Conservation (phyloP, 1,140 invertebrate genomes). For the Steinernema khuongi region DNA sequence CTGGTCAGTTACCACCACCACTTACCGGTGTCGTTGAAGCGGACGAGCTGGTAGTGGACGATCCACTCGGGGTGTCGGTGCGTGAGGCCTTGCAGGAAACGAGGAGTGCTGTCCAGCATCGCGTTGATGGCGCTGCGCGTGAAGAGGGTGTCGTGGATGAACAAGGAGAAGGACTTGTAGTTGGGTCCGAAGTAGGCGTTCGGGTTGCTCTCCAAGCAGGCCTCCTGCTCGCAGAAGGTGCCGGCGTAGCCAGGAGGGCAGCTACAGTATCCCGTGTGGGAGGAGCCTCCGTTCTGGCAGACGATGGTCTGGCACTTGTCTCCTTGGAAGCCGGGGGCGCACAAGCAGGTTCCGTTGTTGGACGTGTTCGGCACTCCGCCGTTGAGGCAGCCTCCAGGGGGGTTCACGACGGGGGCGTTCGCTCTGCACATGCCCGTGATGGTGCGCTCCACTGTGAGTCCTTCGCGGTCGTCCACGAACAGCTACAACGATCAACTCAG, state of each 20-base stretch:
- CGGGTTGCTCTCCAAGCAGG: slow-evolving; percentile 23
- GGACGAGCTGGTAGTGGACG: slow-evolving; percentile 29
- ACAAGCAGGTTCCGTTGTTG: slow-evolving; percentile 30
- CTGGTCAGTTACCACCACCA: too few species aligned
- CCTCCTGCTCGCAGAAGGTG: slow-evolving; percentile 26
- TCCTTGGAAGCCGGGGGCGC: slow-evolving; percentile 25
- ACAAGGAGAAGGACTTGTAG: slow-evolving; percentile 27
- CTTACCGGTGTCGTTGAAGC: slow-evolving; percentile 26
- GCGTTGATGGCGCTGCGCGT: slow-evolving; percentile 21
- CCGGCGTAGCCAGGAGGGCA: slow-evolving; percentile 28
- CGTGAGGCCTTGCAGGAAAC: slow-evolving; percentile 27
- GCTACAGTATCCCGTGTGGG: slow-evolving; percentile 19
- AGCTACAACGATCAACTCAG: slow-evolving; percentile 5
- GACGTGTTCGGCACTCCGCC: slow-evolving; percentile 23
- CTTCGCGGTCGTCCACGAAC: slow-evolving; percentile 24
- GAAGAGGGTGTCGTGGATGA: slow-evolving; percentile 32
- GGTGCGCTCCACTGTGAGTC: slow-evolving; percentile 24
- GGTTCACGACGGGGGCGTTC: not conserved
- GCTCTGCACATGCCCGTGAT: slow-evolving; percentile 31
- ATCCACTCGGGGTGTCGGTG: slow-evolving; percentile 37
- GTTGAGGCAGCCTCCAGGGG: slow-evolving; percentile 22
- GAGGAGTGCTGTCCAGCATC: slow-evolving; percentile 21
- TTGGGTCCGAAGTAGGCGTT: slow-evolving; percentile 11
- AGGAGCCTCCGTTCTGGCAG: slow-evolving; percentile 25
- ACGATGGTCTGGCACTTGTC: slow-evolving; percentile 28